Percentiles rank a stretch among this genome's conserved stretches.
phyloP scores from a whole-genome alignment of 2,888 invertebrate genomes.

The Nephrotoma guestfalica region DNA sequence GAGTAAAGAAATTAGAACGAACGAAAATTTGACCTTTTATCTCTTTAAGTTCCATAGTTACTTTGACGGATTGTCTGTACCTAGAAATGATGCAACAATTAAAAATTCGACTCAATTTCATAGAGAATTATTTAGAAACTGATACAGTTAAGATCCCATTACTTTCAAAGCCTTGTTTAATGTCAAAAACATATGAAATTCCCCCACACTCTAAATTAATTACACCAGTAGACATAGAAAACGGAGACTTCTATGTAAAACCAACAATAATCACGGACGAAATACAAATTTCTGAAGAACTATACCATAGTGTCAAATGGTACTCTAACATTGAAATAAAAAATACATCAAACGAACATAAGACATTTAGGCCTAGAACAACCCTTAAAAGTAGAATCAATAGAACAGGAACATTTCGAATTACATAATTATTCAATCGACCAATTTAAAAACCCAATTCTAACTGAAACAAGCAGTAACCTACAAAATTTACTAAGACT shows the following conservation, averaged over 20 bases:
- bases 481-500: not conserved
- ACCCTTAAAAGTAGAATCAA: conserved; percentile 5
- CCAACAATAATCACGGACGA: not conserved
- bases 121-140: not conserved
- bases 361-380: not conserved
- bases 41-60: too few species aligned
- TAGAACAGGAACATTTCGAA: not conserved
- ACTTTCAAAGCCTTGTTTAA: not conserved
- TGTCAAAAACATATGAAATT: not conserved
- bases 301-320: not conserved
- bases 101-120: not conserved
- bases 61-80: too few species aligned
- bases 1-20: too few species aligned
- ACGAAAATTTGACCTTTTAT: too few species aligned
- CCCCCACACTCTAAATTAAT: not conserved
- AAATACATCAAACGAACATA: not conserved
- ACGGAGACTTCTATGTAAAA: too few species aligned
- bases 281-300: not conserved
- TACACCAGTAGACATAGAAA: not conserved
- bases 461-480: not conserved
- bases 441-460: not conserved
- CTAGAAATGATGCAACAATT: too few species aligned
- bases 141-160: not conserved
- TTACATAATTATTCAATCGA: too few species aligned
- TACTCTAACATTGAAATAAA: not conserved